These are phyloP conservation scores for Poeciliopsis infans DNA, from an alignment of 2,797 vertebrate genomes.

Conservation along the genomic window DNA sequence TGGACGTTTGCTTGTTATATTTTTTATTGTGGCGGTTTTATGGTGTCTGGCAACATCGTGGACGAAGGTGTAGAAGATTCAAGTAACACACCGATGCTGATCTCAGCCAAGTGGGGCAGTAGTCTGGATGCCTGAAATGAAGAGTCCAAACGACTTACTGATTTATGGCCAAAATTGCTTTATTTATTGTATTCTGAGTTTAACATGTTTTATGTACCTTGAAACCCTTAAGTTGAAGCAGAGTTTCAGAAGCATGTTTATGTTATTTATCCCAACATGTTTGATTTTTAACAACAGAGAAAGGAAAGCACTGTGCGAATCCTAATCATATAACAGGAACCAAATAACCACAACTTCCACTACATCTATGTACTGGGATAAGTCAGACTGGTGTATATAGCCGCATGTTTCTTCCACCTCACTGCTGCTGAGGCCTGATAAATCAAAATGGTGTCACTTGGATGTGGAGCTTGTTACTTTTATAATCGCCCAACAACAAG, in stretches of 20 bases:
- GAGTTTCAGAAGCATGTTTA: slow-evolving; percentile 56
- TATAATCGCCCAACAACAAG: slow-evolving; percentile 24
- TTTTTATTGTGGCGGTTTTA: slow-evolving; percentile 14
- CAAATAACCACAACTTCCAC: slow-evolving; percentile 55
- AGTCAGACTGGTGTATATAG: slow-evolving; percentile 76
- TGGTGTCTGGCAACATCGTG: slow-evolving; percentile 18
- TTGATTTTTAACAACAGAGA: slow-evolving; percentile 71
- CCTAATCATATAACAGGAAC: slow-evolving; percentile 52
- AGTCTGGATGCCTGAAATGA: slow-evolving; percentile 50
- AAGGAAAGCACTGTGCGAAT: slow-evolving; percentile 35
- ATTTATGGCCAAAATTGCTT: slow-evolving; percentile 77
- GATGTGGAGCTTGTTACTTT: slow-evolving; percentile 36
- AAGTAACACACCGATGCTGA: slow-evolving; percentile 40
- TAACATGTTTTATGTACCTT: slow-evolving; percentile 70
- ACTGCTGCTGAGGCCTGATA: slow-evolving; percentile 31
- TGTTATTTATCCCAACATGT: slow-evolving; percentile 58
- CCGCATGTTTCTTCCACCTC: slow-evolving; percentile 72
- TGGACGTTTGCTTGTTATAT: slow-evolving; percentile 32
- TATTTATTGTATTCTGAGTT: slow-evolving; percentile 78
- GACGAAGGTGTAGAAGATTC: slow-evolving; percentile 18
- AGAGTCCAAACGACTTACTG: slow-evolving; percentile 49
- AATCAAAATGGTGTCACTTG: slow-evolving; percentile 35
- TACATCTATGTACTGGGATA: slow-evolving; percentile 41
- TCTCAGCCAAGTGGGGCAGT: slow-evolving; percentile 47
- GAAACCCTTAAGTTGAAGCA: slow-evolving; percentile 59